Percentiles rank a stretch among this genome's conserved stretches.
Evolutionary conservation across 1,140 invertebrate genomes (phyloP).

Genomic region (Brachionus rubens): DNA sequence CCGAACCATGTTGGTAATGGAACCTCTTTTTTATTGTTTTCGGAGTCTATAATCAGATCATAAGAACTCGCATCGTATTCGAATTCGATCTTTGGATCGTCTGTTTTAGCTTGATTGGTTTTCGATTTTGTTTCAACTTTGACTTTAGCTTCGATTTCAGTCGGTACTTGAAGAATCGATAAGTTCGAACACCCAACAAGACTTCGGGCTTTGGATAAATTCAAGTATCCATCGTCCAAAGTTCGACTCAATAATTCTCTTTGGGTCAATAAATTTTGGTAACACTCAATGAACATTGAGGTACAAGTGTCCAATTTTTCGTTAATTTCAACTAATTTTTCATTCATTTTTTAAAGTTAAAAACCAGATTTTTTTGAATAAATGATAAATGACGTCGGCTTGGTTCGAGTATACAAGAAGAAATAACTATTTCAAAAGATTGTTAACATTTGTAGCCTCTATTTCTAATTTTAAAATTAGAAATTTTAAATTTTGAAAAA

Average conservation of each 20-base stretch:
- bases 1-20: conserved; percentile 35
- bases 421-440: too few relatives aligned
- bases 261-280: background rate
- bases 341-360: conserved; percentile 6
- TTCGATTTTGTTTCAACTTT: background rate
- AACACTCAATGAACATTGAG: background rate
- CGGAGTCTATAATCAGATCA: background rate
- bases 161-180: conserved; percentile 33
- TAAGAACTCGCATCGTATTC: background rate
- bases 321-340: background rate
- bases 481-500: conserved; percentile 11
- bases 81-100: background rate
- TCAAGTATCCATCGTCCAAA: conserved; percentile 32
- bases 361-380: background rate
- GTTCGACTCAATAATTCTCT: background rate
- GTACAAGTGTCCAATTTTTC: conserved; percentile 29
- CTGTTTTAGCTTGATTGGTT: background rate
- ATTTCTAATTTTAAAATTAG: background rate
- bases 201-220: conserved; percentile 39
- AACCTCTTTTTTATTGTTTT: background rate
- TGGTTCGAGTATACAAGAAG: background rate
- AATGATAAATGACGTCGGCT: background rate
- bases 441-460: too few relatives aligned
- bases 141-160: conserved; percentile 13
- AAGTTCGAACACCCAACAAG: conserved; percentile 9